These are phyloP conservation scores for Scatophagus argus DNA, from an alignment of 2,113 vertebrate species.

Conservation along the genomic window DNA sequence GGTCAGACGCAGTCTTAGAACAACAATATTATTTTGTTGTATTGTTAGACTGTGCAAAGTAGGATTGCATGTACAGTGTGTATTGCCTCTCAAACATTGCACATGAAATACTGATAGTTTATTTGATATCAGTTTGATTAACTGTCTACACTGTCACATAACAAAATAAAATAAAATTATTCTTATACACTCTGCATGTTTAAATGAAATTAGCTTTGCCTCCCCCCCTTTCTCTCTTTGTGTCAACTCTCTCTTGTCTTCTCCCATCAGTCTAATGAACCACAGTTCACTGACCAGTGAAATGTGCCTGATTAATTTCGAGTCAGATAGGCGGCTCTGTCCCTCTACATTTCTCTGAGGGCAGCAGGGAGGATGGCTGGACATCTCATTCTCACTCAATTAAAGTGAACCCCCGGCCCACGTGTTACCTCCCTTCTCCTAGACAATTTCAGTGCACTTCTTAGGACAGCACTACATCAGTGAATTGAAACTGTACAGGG, in stretches of 20 bases:
- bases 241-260: slow-evolving; percentile 12
- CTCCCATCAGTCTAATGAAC: slow-evolving; percentile 53
- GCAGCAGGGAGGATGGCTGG: slow-evolving; percentile 64
- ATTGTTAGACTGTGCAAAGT: background rate
- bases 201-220: slow-evolving; percentile 3
- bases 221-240: background rate
- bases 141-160: too few species aligned
- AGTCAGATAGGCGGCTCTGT: slow-evolving; percentile 59
- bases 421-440: slow-evolving; percentile 32
- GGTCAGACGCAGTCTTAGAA: background rate
- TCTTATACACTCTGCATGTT: background rate
- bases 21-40: background rate
- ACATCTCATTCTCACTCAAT: slow-evolving; percentile 61
- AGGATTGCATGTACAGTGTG: background rate
- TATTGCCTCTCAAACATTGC: background rate
- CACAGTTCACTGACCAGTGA: slow-evolving; percentile 63
- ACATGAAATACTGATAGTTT: background rate
- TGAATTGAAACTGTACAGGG: slow-evolving; percentile 3
- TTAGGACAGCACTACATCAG: slow-evolving; percentile 26
- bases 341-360: slow-evolving; percentile 62
- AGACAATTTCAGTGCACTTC: slow-evolving; percentile 21
- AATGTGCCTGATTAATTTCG: slow-evolving; percentile 72
- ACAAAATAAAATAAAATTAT: too few species aligned
- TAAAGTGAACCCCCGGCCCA: slow-evolving; percentile 44
- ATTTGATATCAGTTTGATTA: too few species aligned